Conservation (phyloP, 2,888 invertebrate species). For the Xiphydria camelus region DNA sequence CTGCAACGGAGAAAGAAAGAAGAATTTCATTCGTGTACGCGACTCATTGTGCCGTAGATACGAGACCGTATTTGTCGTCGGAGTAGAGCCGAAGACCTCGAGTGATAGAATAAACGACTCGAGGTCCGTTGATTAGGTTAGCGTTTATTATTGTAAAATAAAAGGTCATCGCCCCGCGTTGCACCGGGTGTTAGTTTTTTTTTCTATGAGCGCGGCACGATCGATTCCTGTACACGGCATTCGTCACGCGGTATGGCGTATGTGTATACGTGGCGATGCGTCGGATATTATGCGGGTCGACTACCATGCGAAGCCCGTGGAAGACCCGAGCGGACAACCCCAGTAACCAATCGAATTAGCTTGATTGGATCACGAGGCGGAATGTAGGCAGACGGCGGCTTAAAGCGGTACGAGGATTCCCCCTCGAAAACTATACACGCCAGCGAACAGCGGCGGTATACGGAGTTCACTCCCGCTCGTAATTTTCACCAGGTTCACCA, state of each 20-base stretch:
- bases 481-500: conserved; percentile 1
- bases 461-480: background rate
- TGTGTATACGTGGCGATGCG: background rate
- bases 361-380: conserved; percentile 1
- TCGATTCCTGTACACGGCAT: conserved; percentile 5
- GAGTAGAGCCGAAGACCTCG: no score
- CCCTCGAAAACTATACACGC: no score
- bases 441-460: background rate
- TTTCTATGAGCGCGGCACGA: no score
- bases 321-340: conserved; percentile 3
- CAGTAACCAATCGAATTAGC: conserved; percentile 11
- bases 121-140: conserved; percentile 42
- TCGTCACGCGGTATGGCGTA: background rate
- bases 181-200: no score
- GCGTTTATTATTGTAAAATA: conserved; percentile 49
- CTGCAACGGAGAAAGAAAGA: conserved; percentile 50
- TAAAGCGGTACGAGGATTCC: no score
- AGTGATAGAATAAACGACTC: conserved; percentile 43
- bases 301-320: conserved; percentile 14
- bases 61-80: no score
- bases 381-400: no score
- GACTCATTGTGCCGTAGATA: no score
- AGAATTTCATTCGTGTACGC: no score
- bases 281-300: background rate
- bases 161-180: conserved; percentile 48